phyloP scores from a whole-genome alignment of 1,140 invertebrate species.

The Mycetomoellerius zeteki region DNA sequence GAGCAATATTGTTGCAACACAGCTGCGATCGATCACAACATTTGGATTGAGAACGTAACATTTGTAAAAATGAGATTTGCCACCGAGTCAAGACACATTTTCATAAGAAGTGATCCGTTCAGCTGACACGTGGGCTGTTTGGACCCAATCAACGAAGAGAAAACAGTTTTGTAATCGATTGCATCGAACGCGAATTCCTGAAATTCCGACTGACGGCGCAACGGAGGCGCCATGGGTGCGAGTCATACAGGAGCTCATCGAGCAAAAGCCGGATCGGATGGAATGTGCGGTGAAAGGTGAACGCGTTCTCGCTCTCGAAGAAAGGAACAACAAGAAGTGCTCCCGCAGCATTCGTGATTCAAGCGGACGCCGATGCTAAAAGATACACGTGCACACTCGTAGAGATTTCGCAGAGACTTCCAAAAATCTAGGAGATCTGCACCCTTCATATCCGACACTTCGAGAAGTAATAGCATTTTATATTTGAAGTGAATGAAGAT shows the following conservation, averaged over 20 bases:
- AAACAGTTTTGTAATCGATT: constrained; percentile 76
- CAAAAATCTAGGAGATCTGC: not conserved
- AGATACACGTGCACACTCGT: constrained; percentile 23
- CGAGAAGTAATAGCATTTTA: not conserved
- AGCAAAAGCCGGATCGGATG: constrained; percentile 62
- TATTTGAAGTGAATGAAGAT: not conserved
- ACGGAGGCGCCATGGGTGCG: constrained; percentile 62
- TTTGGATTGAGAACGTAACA: too few relatives aligned
- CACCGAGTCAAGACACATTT: not conserved
- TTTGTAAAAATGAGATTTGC: not conserved
- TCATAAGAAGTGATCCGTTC: not conserved
- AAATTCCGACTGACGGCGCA: constrained; percentile 65
- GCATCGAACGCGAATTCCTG: constrained; percentile 68
- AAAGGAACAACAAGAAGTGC: constrained; percentile 63
- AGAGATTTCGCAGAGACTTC: not conserved
- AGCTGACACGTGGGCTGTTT: constrained; percentile 1
- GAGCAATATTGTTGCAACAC: not conserved
- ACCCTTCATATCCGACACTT: not conserved
- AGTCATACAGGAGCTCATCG: constrained; percentile 53
- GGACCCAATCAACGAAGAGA: constrained; percentile 53
- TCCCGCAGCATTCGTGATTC: constrained; percentile 41
- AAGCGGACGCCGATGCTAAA: constrained; percentile 13
- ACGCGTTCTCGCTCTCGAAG: constrained; percentile 74
- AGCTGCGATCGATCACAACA: not conserved
- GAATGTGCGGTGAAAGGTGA: constrained; percentile 78